Percentiles rank a stretch among this genome's conserved stretches.
Evolutionary conservation across 2,888 invertebrate genomes (phyloP).

Genomic region (Drosophila subquinaria): DNA sequence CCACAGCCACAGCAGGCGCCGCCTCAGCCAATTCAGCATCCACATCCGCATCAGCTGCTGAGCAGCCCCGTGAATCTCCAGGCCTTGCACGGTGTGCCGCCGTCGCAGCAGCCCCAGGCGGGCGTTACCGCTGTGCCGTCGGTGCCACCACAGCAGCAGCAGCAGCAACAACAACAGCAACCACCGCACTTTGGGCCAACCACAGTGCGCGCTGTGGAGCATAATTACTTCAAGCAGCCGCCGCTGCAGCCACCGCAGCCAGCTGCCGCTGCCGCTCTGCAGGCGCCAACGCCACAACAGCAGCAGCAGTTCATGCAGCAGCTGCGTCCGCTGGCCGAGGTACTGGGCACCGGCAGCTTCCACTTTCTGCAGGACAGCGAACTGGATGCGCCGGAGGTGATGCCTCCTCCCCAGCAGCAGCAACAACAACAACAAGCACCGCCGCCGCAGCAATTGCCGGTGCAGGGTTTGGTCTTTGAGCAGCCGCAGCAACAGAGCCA

Average conservation of each 20-base stretch:
- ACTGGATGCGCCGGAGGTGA: constrained; percentile 90
- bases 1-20: constrained; percentile 74
- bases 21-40: constrained; percentile 52
- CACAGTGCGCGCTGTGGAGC: constrained; percentile 88
- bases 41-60: constrained; percentile 72
- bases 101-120: constrained; percentile 53
- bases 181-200: constrained; percentile 86
- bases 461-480: constrained; percentile 70
- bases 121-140: constrained; percentile 46
- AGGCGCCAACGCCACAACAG: constrained; percentile 87
- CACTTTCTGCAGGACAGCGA: constrained; percentile 96
- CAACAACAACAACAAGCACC: constrained; percentile 55
- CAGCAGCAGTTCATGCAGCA: constrained; percentile 89
- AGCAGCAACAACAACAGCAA: constrained; percentile 56
- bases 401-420: constrained; percentile 64
- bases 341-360: constrained; percentile 91
- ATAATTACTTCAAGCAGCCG: constrained; percentile 87
- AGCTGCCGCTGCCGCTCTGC: constrained; percentile 29
- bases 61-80: constrained; percentile 76
- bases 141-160: constrained; percentile 49
- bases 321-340: constrained; percentile 90
- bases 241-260: constrained; percentile 53
- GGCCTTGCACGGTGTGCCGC: constrained; percentile 58
- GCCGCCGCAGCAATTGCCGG: constrained; percentile 64
- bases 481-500: constrained; percentile 49